These are phyloP conservation scores for Acleris laterana DNA, from an alignment of 2,888 invertebrate genomes.

Conservation along the genomic window DNA sequence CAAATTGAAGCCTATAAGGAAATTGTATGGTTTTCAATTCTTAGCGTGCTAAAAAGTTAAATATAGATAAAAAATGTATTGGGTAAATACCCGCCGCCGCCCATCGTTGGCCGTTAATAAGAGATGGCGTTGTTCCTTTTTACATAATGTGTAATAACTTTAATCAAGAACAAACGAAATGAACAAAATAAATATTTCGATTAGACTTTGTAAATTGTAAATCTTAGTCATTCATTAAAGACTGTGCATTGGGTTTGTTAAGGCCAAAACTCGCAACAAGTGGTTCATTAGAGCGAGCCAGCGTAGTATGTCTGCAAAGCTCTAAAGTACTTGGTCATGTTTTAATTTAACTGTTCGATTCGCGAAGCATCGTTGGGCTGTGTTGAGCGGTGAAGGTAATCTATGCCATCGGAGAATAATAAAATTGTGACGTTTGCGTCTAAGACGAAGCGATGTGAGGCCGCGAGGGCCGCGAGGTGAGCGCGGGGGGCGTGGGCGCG, in stretches of 20 bases:
- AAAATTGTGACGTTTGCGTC: slow-evolving; percentile 22
- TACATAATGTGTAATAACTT: no score
- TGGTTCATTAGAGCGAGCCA: slow-evolving; percentile 2
- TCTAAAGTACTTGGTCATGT: slow-evolving; percentile 33
- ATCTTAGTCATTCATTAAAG: neutral
- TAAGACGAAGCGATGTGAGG: slow-evolving; percentile 31
- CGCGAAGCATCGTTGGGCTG: slow-evolving; percentile 18
- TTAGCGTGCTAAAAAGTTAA: no score
- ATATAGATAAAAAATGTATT: no score
- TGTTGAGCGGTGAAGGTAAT: slow-evolving; percentile 19
- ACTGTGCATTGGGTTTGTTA: neutral
- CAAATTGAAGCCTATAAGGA: no score
- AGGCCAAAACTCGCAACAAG: slow-evolving; percentile 5
- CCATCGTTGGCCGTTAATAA: no score
- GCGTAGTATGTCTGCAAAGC: slow-evolving; percentile 8
- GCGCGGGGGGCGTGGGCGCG: slow-evolving; percentile 33
- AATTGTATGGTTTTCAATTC: no score
- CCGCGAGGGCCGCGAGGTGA: slow-evolving; percentile 29
- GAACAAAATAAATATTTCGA: neutral
- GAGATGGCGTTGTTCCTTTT: no score
- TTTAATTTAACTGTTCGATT: slow-evolving; percentile 20
- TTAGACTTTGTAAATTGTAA: neutral
- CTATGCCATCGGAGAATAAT: slow-evolving; percentile 9
- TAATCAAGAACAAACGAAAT: neutral
- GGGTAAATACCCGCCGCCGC: no score